Evolutionary conservation across 2,888 invertebrate genomes (phyloP).

Genomic region (Cryptocephalus primarius): DNA sequence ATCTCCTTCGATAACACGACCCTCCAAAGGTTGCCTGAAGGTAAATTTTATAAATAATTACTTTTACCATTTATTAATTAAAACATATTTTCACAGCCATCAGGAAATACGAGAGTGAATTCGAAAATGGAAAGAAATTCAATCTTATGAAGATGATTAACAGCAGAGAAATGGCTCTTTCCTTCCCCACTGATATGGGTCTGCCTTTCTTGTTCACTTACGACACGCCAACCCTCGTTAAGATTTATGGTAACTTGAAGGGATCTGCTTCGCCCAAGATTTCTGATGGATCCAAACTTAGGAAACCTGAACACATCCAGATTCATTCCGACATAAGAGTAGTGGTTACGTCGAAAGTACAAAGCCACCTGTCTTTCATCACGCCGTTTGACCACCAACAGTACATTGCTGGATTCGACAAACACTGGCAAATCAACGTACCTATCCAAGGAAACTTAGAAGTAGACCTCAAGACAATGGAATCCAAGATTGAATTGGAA

Average conservation of each 20-base stretch:
- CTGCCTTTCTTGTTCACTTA: slow-evolving; percentile 56
- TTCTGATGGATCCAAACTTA: slow-evolving; percentile 22
- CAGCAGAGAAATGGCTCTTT: slow-evolving; percentile 46
- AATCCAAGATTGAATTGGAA: slow-evolving; percentile 39
- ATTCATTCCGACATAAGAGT: slow-evolving; percentile 40
- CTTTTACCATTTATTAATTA: slow-evolving; percentile 1
- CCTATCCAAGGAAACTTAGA: slow-evolving; percentile 42
- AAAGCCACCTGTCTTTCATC: slow-evolving; percentile 53
- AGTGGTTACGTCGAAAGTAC: slow-evolving; percentile 44
- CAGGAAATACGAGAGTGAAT: slow-evolving; percentile 29
- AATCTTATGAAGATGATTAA: slow-evolving; percentile 51
- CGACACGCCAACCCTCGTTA: slow-evolving; percentile 48
- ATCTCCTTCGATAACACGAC: slow-evolving; percentile 45
- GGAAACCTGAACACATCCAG: slow-evolving; percentile 32
- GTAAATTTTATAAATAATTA: slow-evolving; percentile 10
- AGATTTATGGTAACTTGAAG: slow-evolving; percentile 41
- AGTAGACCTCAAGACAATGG: slow-evolving; percentile 38
- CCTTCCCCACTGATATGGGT: slow-evolving; percentile 60
- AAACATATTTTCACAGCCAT: no score
- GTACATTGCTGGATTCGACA: slow-evolving; percentile 51
- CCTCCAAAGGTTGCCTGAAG: slow-evolving; percentile 39
- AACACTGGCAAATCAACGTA: slow-evolving; percentile 46
- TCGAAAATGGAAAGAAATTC: slow-evolving; percentile 41
- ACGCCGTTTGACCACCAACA: slow-evolving; percentile 47
- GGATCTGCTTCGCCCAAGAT: slow-evolving; percentile 35